Percentiles rank a stretch among this genome's conserved stretches.
Conservation (phyloP, 2,797 vertebrate genomes). For the Lacerta bilineata region DNA sequence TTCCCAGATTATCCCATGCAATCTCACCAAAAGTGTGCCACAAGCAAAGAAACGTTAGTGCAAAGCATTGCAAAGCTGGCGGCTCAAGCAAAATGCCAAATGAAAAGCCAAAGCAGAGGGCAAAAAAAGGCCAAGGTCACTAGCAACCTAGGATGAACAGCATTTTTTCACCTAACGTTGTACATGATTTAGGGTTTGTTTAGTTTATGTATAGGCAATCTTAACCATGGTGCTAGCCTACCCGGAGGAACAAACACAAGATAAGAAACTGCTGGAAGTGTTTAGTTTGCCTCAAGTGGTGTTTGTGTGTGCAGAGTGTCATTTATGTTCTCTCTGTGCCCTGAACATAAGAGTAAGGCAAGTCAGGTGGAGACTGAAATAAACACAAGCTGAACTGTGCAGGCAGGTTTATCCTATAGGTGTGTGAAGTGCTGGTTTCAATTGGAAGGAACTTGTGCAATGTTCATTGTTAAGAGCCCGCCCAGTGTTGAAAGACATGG, state of each 20-base stretch:
- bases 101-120: not conserved
- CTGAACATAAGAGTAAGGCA: not conserved
- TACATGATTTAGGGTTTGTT: not conserved
- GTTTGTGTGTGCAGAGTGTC: not conserved
- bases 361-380: not conserved
- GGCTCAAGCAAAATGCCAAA: not conserved
- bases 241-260: not conserved
- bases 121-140: not conserved
- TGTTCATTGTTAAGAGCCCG: not conserved
- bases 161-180: not conserved
- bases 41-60: not conserved
- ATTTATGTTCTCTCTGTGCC: not conserved
- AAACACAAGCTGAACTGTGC: rapidly evolving
- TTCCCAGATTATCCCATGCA: not conserved
- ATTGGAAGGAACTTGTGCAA: not conserved
- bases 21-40: not conserved
- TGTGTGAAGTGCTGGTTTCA: rapidly evolving
- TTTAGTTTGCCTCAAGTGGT: not conserved
- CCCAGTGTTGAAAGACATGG: not conserved
- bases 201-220: not conserved
- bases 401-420: slow-evolving; percentile 31
- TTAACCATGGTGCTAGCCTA: not conserved
- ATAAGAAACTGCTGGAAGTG: not conserved
- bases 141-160: not conserved
- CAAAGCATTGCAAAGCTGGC: not conserved